These are phyloP conservation scores for Sander vitreus DNA, from an alignment of 2,113 vertebrate species.

Conservation along the genomic window DNA sequence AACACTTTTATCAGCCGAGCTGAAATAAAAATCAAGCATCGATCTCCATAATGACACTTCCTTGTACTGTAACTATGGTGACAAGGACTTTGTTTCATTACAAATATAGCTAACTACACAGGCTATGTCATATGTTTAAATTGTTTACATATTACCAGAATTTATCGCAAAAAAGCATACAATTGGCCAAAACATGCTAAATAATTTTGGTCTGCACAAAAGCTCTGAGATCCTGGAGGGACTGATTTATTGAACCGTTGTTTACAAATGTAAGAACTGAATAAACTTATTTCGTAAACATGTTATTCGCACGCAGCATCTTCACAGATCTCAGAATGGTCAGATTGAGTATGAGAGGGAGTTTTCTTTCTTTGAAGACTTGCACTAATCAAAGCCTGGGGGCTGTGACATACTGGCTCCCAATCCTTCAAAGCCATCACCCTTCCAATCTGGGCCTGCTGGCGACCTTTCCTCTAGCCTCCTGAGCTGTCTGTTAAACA, in stretches of 20 bases:
- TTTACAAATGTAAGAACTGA: constrained; percentile 24
- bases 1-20: not conserved
- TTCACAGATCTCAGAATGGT: constrained; percentile 23
- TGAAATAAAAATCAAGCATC: not conserved
- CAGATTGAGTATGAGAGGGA: constrained; percentile 3
- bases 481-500: constrained; percentile 79
- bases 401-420: constrained; percentile 63
- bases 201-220: not conserved
- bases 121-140: not conserved
- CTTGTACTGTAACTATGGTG: not conserved
- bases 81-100: not conserved
- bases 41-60: not conserved
- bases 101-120: not conserved
- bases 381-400: constrained; percentile 65
- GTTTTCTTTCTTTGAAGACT: constrained; percentile 37
- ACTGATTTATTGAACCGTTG: constrained; percentile 28
- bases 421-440: constrained; percentile 72
- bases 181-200: not conserved
- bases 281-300: not conserved
- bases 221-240: not conserved
- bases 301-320: not conserved
- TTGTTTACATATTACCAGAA: not conserved
- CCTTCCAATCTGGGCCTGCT: constrained; percentile 54
- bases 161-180: not conserved
- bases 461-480: constrained; percentile 74